A percentile compares a stretch with the other conserved stretches of the same genome.
Conservation (phyloP, 2,888 invertebrate species). For the Strigamia crassipes region DNA sequence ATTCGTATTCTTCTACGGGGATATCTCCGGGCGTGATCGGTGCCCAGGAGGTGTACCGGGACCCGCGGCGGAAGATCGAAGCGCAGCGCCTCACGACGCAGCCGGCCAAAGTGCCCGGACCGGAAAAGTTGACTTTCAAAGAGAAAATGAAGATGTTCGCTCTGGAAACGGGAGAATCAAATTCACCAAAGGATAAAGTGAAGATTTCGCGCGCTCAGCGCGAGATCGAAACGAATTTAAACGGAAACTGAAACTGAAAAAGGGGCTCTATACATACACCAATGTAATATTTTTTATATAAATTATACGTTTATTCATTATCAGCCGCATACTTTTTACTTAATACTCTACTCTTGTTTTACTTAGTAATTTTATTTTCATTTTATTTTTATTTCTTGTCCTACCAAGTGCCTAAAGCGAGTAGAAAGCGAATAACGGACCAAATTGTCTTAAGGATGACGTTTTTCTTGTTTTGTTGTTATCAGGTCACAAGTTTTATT, state of each 20-base stretch:
- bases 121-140: conserved; percentile 93
- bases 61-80: conserved; percentile 85
- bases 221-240: conserved; percentile 74
- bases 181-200: conserved; percentile 91
- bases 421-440: background rate
- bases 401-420: background rate
- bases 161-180: conserved; percentile 89
- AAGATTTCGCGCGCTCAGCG: conserved; percentile 95
- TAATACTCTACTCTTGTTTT: background rate
- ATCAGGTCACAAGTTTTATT: background rate
- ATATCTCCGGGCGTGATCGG: conserved; percentile 96
- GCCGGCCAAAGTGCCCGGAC: conserved; percentile 67
- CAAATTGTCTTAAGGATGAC: background rate
- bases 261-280: background rate
- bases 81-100: conserved; percentile 72
- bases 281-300: conserved; percentile 25
- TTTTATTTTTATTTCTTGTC: too few relatives aligned
- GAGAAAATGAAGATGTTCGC: conserved; percentile 99
- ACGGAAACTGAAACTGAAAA: conserved; percentile 36
- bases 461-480: background rate
- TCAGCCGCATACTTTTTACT: background rate
- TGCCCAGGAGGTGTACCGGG: conserved; percentile 96
- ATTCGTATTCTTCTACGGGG: conserved; percentile 60
- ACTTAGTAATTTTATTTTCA: too few relatives aligned
- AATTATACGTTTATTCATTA: background rate